Conservation (phyloP, 2,113 vertebrate genomes). For the Camelus dromedarius region DNA sequence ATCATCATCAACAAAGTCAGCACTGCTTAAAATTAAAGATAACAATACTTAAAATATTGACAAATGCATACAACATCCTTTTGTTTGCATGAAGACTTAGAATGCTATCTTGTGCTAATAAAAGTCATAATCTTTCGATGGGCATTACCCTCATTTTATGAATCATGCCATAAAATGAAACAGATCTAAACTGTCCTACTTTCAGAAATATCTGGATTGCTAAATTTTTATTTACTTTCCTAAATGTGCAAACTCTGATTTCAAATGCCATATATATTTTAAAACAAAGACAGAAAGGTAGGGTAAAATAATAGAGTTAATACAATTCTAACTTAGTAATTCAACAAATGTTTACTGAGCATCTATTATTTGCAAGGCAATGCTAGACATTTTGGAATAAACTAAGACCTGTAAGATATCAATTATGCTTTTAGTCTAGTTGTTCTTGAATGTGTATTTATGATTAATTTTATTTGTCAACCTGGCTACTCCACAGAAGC, state of each 20-base stretch:
- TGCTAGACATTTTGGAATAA: background rate
- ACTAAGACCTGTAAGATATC: background rate
- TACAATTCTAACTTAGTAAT: background rate
- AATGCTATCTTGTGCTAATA: background rate
- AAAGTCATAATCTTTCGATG: background rate
- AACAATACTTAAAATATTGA: background rate
- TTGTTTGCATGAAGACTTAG: background rate
- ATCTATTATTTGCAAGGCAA: background rate
- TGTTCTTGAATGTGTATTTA: background rate
- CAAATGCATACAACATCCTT: background rate
- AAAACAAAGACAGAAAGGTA: background rate
- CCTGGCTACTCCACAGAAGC: background rate
- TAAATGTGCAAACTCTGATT: background rate
- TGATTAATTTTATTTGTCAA: background rate
- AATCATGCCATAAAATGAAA: background rate
- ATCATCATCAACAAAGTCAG: background rate
- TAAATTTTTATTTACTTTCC: constrained; percentile 6
- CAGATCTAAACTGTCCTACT: background rate
- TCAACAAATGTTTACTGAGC: background rate
- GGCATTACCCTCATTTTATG: background rate
- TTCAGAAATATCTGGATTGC: background rate
- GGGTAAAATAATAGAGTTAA: background rate
- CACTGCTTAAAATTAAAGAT: background rate
- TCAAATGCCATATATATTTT: background rate
- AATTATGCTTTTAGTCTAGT: background rate